Base-by-base conservation (phyloP, 2,888 invertebrate genomes). In the Aquatica leii region DNA sequence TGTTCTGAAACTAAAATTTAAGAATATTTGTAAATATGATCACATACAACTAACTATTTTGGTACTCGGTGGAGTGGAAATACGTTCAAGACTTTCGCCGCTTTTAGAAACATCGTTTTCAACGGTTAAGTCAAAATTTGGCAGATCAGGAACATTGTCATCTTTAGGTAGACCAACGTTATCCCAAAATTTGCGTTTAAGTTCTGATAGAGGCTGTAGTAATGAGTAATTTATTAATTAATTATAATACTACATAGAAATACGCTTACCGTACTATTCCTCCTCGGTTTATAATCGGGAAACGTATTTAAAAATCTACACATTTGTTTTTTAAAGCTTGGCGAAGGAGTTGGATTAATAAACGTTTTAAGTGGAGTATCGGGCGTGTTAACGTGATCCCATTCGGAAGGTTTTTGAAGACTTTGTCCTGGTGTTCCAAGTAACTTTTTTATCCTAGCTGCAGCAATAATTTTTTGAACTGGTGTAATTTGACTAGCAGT, bases 291-390 rank as follows among this genome's bases (percentile, higher is more conserved):
- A 64, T 78, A 78, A 52, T 85, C 83, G 0, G 85, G 84, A 60
- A 86, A 78, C 31, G 77, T 74, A 55, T 85, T 80, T n/a, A 84
- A 76, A 81, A 81, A 86, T 60, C 80, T 81, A 17, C 81, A 75
- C 80, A 83, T 83, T 15, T 77, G 78, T 73, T 87, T 87, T 59
- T 84, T 79, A 1, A 85, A 81, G 6, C 77, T 75, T 0, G 84
- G 83, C 0, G 85, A 84, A 1, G 86, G 86, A 76, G 84, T 80
- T 0, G 83, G 77, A 21, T 76, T 76, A 37, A 85, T 80, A 57
- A 83, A 78, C 34, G 81, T 80, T 1, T 86, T 87, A 59, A 85
- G 83, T 0, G 87, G 87, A 6, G 85, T 84, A 1, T 85, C 84
- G 0, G 87, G 87, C 0, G 87, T 87, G 11, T 82, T 78, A 1